Evolutionary conservation across 1,140 invertebrate species (phyloP).

Genomic region (Homarus americanus): DNA sequence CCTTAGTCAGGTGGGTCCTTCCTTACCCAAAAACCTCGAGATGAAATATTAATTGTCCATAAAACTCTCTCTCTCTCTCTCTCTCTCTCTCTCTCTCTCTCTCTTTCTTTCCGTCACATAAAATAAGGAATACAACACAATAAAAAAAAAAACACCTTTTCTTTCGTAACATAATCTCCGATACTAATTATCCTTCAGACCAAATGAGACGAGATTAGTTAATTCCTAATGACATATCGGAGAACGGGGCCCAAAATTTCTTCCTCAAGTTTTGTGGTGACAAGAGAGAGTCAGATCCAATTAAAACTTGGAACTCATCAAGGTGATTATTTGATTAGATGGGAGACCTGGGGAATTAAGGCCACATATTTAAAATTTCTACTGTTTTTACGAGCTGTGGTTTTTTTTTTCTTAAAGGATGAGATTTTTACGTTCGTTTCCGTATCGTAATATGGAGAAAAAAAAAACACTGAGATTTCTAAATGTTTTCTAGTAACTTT

Average conservation of each 20-base stretch:
- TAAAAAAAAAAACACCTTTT: no score
- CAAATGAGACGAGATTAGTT: background rate
- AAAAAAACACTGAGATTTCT: no score
- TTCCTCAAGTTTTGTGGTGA: background rate
- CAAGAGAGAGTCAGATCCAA: constrained; percentile 35
- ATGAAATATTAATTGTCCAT: no score
- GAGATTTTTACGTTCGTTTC: no score
- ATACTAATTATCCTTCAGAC: background rate
- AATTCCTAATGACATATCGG: background rate
- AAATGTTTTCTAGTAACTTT: no score
- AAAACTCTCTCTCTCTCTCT: no score
- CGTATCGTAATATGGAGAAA: no score
- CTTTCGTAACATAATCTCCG: background rate
- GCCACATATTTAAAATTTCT: background rate
- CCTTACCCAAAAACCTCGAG: no score
- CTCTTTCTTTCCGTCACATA: no score
- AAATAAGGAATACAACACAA: no score
- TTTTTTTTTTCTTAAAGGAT: background rate
- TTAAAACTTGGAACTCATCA: constrained; percentile 52
- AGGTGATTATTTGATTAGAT: constrained; percentile 54
- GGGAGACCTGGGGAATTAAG: constrained; percentile 9
- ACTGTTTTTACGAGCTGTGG: background rate
- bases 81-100: no score
- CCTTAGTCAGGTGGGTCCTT: no score
- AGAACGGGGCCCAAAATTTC: background rate